Conservation (phyloP, 2,888 invertebrate genomes). For the Ophioninae sp. region DNA sequence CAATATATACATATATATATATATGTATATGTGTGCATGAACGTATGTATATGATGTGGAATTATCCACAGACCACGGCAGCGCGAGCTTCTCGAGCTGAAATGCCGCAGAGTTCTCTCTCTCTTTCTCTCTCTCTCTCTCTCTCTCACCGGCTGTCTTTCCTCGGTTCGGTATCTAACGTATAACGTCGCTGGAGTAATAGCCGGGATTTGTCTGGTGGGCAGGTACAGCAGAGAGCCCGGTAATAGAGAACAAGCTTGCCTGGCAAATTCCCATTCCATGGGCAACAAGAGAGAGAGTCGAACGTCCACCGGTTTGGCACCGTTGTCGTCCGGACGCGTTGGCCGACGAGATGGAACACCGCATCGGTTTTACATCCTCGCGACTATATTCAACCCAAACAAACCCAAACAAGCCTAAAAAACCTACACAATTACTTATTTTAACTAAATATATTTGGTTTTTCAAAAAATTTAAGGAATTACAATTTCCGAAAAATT, state of each 20-base stretch:
- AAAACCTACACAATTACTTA: too few relatives aligned
- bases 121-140: slow-evolving; percentile 7
- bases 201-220: slow-evolving; percentile 72
- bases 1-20: slow-evolving; percentile 12
- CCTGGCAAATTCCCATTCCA: slow-evolving; percentile 58
- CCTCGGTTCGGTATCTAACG: slow-evolving; percentile 69
- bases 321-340: slow-evolving; percentile 41
- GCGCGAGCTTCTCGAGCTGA: slow-evolving; percentile 53
- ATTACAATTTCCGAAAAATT: too few relatives aligned
- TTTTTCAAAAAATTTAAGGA: too few relatives aligned
- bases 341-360: slow-evolving; percentile 45
- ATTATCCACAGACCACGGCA: slow-evolving; percentile 46
- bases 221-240: slow-evolving; percentile 68
- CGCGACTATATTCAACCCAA: slow-evolving; percentile 48
- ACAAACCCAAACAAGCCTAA: too few relatives aligned
- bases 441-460: too few relatives aligned
- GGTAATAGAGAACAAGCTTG: slow-evolving; percentile 64
- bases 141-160: not conserved
- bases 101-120: slow-evolving; percentile 56
- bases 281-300: slow-evolving; percentile 24
- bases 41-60: slow-evolving; percentile 18
- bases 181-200: slow-evolving; percentile 68
- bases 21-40: not conserved
- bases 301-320: slow-evolving; percentile 22
- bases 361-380: slow-evolving; percentile 56